A percentile compares a stretch with the other conserved stretches of the same genome.
phyloP scores from a whole-genome alignment of 2,113 vertebrate genomes.

The Craseonycteris thonglongyai region DNA sequence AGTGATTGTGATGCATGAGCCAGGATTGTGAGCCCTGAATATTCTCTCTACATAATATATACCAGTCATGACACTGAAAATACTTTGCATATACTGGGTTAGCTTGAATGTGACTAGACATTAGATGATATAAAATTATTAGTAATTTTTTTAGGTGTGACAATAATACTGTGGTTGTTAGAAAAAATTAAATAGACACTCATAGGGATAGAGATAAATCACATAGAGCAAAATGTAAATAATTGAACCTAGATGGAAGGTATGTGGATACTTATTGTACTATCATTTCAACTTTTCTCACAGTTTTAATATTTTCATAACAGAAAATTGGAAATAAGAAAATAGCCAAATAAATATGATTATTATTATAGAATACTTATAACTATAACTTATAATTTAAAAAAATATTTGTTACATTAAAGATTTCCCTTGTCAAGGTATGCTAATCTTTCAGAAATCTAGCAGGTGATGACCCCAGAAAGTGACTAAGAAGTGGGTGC shows the following conservation, averaged over 20 bases:
- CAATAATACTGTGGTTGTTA: neutral
- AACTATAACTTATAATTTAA: neutral
- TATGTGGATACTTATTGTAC: neutral
- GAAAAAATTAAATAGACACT: neutral
- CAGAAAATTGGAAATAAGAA: neutral
- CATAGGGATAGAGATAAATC: neutral
- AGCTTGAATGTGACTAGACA: neutral
- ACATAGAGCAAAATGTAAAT: neutral
- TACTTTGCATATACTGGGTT: neutral
- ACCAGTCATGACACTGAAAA: too few species aligned
- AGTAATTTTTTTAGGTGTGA: neutral
- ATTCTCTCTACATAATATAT: neutral
- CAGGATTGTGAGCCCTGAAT: neutral
- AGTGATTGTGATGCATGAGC: neutral
- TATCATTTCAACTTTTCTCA: neutral
- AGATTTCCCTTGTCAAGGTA: neutral
- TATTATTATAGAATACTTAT: neutral
- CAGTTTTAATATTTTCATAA: neutral
- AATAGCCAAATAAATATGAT: neutral
- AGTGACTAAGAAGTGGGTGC: neutral
- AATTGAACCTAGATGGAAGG: neutral
- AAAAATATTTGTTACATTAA: neutral
- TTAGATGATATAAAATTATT: neutral
- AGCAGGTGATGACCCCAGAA: neutral
- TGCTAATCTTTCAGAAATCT: neutral